Conservation (phyloP, 2,113 vertebrate genomes). For the Sinosuthora webbiana region DNA sequence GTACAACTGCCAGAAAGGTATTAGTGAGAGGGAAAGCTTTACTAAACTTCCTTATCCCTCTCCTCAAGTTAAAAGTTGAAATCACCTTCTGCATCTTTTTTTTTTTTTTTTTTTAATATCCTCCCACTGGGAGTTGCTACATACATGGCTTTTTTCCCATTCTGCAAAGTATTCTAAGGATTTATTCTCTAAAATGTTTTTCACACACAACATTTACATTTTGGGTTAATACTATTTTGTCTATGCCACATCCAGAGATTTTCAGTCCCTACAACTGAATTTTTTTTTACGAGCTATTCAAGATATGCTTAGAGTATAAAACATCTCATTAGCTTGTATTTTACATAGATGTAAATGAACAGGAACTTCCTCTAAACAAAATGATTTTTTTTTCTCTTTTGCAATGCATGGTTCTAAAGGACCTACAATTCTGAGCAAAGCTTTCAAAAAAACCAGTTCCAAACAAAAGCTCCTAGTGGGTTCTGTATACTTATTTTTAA, state of each 20-base stretch:
- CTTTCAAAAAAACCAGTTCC: background rate
- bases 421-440: background rate
- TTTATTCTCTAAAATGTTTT: background rate
- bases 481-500: constrained; percentile 1
- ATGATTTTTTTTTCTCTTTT: background rate
- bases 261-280: background rate
- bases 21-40: background rate
- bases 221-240: background rate
- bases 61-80: background rate
- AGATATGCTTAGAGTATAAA: background rate
- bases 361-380: background rate
- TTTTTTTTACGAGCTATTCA: background rate
- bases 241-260: background rate
- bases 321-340: background rate
- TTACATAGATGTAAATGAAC: background rate
- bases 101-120: background rate
- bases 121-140: background rate
- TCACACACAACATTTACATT: background rate
- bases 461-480: background rate
- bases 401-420: background rate
- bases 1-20: background rate
- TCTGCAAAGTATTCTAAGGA: background rate
- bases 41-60: background rate
- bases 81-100: background rate
- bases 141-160: background rate